Evolutionary conservation across 1,140 invertebrate genomes (phyloP).

Genomic region (Anoplolepis gracilipes): DNA sequence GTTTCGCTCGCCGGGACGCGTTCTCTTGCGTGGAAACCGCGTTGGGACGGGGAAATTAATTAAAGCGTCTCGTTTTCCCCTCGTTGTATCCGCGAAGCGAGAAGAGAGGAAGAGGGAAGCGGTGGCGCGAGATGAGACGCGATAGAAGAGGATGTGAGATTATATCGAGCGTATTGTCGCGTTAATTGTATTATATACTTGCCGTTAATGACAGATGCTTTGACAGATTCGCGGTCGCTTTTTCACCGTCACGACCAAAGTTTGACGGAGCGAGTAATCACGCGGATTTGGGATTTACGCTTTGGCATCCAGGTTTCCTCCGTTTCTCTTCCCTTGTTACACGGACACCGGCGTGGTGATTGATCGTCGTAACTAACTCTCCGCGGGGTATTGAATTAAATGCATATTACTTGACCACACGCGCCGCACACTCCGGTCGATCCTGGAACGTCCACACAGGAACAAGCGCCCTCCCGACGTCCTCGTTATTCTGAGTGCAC

Average conservation of each 20-base stretch:
- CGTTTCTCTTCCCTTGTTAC: not conserved
- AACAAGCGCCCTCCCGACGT: slow-evolving; percentile 15
- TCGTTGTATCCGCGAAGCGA: not conserved
- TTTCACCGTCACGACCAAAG: not conserved
- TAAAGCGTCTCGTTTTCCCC: slow-evolving; percentile 58
- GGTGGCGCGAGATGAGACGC: not conserved
- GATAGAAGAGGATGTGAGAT: not conserved
- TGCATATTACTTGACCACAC: slow-evolving; percentile 56
- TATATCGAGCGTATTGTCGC: not conserved
- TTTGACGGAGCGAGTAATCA: slow-evolving; percentile 3
- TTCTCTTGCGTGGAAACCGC: slow-evolving; percentile 43
- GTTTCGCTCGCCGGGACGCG: slow-evolving; percentile 47
- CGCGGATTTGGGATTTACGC: not conserved
- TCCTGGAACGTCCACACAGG: slow-evolving; percentile 39
- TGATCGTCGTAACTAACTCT: slow-evolving; percentile 48
- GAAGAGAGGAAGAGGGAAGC: slow-evolving; percentile 35
- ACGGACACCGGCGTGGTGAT: slow-evolving; percentile 18
- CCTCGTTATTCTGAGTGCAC: slow-evolving; percentile 59
- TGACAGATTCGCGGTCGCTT: not conserved
- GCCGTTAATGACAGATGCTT: slow-evolving; percentile 3
- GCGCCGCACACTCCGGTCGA: slow-evolving; percentile 14
- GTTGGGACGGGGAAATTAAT: slow-evolving; percentile 65
- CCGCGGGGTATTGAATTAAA: slow-evolving; percentile 50
- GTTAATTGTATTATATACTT: not conserved
- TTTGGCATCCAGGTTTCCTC: not conserved